A percentile compares a stretch with the other conserved stretches of the same genome.
Evolutionary conservation across 30 jellyfish, hydroid and myxozoan species (phyloP).

Genomic region (Aurelia aurita): DNA sequence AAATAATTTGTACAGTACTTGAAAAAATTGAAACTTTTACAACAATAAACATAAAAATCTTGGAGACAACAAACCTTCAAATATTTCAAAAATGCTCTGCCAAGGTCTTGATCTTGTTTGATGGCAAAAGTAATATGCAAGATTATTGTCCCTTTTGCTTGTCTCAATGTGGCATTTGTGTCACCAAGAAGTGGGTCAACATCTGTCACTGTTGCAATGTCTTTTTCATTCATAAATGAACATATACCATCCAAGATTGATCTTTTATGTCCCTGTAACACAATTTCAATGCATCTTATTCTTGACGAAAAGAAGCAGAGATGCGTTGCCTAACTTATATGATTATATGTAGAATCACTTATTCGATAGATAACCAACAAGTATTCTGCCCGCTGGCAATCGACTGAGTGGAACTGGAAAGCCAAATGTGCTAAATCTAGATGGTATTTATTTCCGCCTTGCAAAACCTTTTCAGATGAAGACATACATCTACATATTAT

Average conservation of each 20-base stretch:
- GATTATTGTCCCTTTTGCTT: conserved; percentile 80
- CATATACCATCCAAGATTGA: conserved; percentile 74
- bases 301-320: neutral
- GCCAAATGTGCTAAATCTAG: no score
- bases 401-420: no score
- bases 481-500: no score
- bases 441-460: no score
- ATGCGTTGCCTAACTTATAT: no score
- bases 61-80: conserved; percentile 88
- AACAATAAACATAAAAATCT: no score
- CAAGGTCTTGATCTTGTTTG: conserved; percentile 92
- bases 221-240: conserved; percentile 54
- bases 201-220: conserved; percentile 4
- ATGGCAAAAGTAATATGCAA: conserved; percentile 81
- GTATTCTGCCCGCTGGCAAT: no score
- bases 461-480: no score
- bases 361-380: no score
- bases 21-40: no score
- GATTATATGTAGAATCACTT: no score
- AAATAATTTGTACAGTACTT: no score
- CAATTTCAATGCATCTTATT: neutral
- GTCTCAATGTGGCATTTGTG: conserved; percentile 20
- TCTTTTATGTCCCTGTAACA: conserved; percentile 64
- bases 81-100: conserved; percentile 84
- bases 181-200: conserved; percentile 15